A percentile compares a stretch with the other conserved stretches of the same genome.
Conservation (phyloP, 2,888 invertebrate genomes). For the Helicoverpa assulta region DNA sequence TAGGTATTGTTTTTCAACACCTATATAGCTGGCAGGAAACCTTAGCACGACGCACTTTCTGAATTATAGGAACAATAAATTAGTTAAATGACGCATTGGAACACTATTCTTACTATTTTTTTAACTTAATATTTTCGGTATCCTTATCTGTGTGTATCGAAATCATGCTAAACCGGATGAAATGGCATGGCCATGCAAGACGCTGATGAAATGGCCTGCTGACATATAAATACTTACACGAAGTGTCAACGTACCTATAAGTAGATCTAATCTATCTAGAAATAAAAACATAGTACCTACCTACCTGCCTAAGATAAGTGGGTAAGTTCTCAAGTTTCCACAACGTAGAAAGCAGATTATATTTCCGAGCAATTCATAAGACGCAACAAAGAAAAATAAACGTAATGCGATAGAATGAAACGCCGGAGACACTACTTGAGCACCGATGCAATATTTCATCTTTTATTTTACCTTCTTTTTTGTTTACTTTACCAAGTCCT, state of each 20-base stretch:
- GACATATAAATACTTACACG: too few species aligned
- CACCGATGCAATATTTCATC: conserved; percentile 13
- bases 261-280: neutral
- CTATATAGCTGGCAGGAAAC: neutral
- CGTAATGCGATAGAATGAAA: conserved; percentile 9
- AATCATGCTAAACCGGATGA: too few species aligned
- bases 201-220: too few species aligned
- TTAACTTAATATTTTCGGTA: too few species aligned
- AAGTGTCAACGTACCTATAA: too few species aligned
- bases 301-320: too few species aligned
- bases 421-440: conserved; percentile 3
- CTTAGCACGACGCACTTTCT: too few species aligned
- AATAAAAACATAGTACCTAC: neutral
- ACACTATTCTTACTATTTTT: too few species aligned
- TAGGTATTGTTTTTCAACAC: neutral
- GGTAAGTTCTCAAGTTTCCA: neutral
- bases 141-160: too few species aligned
- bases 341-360: neutral
- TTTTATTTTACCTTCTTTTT: neutral
- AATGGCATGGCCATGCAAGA: too few species aligned
- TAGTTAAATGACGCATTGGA: too few species aligned
- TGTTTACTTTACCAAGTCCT: neutral
- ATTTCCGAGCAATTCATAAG: conserved; percentile 1
- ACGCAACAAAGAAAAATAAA: neutral
- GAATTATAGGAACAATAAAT: too few species aligned